Evolutionary conservation across 2,113 vertebrate species (phyloP), one percentile per base, ranked within the genome.

Genomic region (Circaetus gallicus): DNA sequence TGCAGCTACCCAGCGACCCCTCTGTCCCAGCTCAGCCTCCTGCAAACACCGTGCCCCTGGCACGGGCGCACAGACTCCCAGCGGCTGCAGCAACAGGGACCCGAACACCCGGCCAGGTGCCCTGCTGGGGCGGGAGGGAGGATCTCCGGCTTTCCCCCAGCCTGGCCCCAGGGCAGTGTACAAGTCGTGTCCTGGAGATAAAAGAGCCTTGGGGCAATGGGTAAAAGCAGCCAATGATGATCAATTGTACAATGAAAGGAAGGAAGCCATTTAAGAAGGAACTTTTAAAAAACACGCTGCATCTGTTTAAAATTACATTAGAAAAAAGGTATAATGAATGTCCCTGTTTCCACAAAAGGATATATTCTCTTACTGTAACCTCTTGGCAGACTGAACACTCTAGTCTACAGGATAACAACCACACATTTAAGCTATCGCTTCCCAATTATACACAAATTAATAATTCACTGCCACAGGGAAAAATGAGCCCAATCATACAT

Each of bases 391-490:
- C 38, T 56, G 70, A 87, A 78, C 34, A 55, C 50, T 76, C 56
- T 55, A 18, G 16, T 94, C 91, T 67, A 81, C 59, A 86, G 87
- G 82, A 72, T 52, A 93, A 83, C 25, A 82, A 52, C 45, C 50
- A 58, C 11, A 82, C 3, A 12, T 62, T 77, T 79, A 72, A 87
- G 62, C 36, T 86, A 81, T 61, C 95, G 95, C 93, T 98, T 98
- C 38, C 71, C 98, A 99, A 98, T 98, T 98, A 98, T 97, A 87
- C 1, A 4, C 32, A 82, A 93, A 94, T 95, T 90, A 94, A 76
- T 89, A 93, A 94, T 70, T 88, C 38, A 49, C 59, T 56, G 59
- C 55, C 61, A 90, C 14, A 43, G 63, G 76, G 83, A 63, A 83
- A 92, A 92, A 66, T 9, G 8, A 97, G 29, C 59, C 55, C 8